Base-by-base conservation (phyloP, 1,140 invertebrate species). In the Plutomurus gul region DNA sequence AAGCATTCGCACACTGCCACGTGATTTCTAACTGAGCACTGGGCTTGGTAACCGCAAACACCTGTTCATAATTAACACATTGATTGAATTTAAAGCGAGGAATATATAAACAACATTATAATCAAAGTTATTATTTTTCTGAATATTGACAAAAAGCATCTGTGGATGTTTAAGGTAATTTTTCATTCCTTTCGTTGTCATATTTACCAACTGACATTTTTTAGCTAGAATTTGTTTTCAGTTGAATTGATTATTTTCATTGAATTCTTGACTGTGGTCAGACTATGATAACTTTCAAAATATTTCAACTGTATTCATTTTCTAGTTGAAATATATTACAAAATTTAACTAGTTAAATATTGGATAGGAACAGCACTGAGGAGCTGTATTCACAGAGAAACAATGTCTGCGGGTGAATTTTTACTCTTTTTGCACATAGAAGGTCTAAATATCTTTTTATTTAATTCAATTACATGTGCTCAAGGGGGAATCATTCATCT, bases 381-480 rank as follows among this genome's bases (percentile, higher is more conserved):
- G n/a, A n/a, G n/a, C n/a, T n/a, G n/a, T n/a, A n/a, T n/a, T n/a
- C n/a, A n/a, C n/a, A n/a, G n/a, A n/a, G n/a, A n/a, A n/a, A n/a
- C 89, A 88, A 84, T 94, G 93, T 84, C 93, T 93, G 30, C 91
- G 89, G n/a, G 93, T 92, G 88, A 82, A 25, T 92, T 92, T 85
- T 92, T 93, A 5, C 90, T 90, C 33, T 90, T 91, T 73, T 92
- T 91, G 33, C n/a, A n/a, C n/a, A n/a, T n/a, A n/a, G n/a, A n/a
- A n/a, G n/a, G n/a, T n/a, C n/a, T n/a, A n/a, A n/a, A n/a, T n/a
- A n/a, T n/a, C n/a, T n/a, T n/a, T n/a, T n/a, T n/a, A n/a, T n/a
- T n/a, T n/a, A n/a, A n/a, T n/a, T n/a, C n/a, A n/a, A n/a, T n/a
- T n/a, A n/a, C n/a, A n/a, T n/a, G n/a, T n/a, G n/a, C n/a, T n/a